Conservation (phyloP, 2,113 vertebrate genomes). For the Salvelinus fontinalis region DNA sequence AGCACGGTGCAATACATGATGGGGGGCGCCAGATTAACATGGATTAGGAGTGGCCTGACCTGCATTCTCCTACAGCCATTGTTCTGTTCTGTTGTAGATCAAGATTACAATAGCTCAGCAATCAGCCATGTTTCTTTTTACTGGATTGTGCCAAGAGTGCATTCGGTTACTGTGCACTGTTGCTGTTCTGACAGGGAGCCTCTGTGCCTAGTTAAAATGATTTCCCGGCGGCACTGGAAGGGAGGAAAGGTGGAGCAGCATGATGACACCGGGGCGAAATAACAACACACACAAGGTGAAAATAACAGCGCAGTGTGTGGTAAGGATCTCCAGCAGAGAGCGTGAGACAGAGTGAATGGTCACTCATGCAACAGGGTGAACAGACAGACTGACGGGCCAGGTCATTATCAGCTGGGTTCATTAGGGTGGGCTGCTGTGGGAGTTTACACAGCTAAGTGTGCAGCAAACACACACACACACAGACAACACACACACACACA, state of each 20-base stretch:
- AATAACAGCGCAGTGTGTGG: too few species aligned
- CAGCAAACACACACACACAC: conserved; percentile 10
- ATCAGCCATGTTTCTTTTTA: too few species aligned
- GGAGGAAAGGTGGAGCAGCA: background rate
- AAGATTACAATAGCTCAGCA: background rate
- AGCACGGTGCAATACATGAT: background rate
- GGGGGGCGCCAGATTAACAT: background rate
- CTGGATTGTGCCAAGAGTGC: too few species aligned
- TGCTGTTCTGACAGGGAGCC: too few species aligned
- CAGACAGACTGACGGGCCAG: too few species aligned
- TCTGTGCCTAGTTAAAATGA: too few species aligned
- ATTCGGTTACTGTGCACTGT: too few species aligned
- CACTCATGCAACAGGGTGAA: too few species aligned
- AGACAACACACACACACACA: background rate
- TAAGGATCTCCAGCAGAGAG: too few species aligned
- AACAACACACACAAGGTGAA: background rate
- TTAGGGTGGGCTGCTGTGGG: background rate
- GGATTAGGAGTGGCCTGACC: background rate
- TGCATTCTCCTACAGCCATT: background rate
- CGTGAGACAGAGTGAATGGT: too few species aligned
- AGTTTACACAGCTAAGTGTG: background rate
- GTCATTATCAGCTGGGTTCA: background rate
- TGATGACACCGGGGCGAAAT: background rate
- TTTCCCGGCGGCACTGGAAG: background rate
- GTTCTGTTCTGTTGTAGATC: background rate